Conservation (phyloP, 2,797 vertebrate genomes). For the Scarus forsteni region DNA sequence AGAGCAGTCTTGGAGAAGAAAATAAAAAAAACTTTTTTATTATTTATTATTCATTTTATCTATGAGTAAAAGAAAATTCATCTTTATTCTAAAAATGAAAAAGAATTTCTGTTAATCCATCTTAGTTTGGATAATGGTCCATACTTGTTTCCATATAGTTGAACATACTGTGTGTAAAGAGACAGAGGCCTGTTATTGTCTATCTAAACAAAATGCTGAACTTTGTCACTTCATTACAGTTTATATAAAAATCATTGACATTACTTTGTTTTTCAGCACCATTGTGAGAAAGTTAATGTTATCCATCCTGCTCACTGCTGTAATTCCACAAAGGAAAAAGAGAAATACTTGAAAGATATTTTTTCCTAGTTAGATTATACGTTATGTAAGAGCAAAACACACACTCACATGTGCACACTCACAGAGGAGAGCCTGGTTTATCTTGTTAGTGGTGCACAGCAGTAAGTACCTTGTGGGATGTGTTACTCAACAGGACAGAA, state of each 20-base stretch:
- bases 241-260: slow-evolving; percentile 6
- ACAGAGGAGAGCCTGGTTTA: slow-evolving; percentile 13
- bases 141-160: no score
- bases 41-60: no score
- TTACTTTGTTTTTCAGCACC: not conserved
- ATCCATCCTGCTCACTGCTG: slow-evolving; percentile 22
- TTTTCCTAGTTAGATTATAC: slow-evolving; percentile 49
- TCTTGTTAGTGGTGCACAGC: slow-evolving; percentile 32
- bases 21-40: no score
- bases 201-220: no score
- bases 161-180: no score
- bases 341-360: slow-evolving; percentile 45
- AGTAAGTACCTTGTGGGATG: slow-evolving; percentile 29
- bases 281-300: slow-evolving; percentile 38
- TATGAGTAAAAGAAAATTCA: no score
- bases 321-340: slow-evolving; percentile 45
- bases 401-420: slow-evolving; percentile 7
- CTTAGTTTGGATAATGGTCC: no score
- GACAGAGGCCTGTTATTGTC: no score
- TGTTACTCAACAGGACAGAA: slow-evolving; percentile 45
- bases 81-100: no score
- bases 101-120: no score
- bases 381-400: slow-evolving; percentile 40
- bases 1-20: no score
- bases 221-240: not conserved